Evolutionary conservation across 2,888 invertebrate species (phyloP).

Genomic region (Andricus curvator): DNA sequence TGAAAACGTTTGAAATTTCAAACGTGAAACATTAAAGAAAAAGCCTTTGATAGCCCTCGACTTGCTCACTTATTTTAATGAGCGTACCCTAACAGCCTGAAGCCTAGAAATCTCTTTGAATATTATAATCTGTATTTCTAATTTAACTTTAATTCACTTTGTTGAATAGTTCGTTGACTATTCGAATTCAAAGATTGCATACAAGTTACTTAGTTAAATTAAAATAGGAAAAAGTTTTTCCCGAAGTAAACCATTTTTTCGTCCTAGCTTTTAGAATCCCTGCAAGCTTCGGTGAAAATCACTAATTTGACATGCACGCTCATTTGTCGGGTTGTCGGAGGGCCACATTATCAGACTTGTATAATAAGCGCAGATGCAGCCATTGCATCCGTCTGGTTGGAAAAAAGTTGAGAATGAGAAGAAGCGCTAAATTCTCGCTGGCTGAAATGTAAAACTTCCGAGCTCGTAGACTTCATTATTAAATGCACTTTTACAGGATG

Average conservation of each 20-base stretch:
- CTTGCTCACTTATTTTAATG: neutral
- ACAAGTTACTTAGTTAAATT: neutral
- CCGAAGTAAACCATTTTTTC: neutral
- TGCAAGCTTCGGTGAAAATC: neutral
- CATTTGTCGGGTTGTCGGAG: slow-evolving; percentile 5
- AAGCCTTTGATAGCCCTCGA: too few relatives aligned
- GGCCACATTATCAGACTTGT: slow-evolving; percentile 27
- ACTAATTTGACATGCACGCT: slow-evolving; percentile 11
- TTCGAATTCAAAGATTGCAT: neutral
- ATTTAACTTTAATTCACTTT: neutral
- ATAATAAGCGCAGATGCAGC: slow-evolving; percentile 26
- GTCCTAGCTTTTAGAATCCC: neutral
- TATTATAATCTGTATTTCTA: neutral
- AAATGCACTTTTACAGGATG: slow-evolving; percentile 34
- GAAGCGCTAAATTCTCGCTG: slow-evolving; percentile 35
- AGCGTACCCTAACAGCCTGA: neutral
- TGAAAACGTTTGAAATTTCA: neutral
- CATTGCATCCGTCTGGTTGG: slow-evolving; percentile 28
- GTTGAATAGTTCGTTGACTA: neutral
- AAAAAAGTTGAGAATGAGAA: slow-evolving; percentile 37
- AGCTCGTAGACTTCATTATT: slow-evolving; percentile 37
- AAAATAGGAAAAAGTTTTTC: slow-evolving; percentile 2
- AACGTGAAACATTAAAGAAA: neutral
- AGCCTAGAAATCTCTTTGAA: neutral
- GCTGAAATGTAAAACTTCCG: slow-evolving; percentile 35